Base-by-base conservation (phyloP, 2,113 vertebrate genomes). In the Anolis carolinensis region DNA sequence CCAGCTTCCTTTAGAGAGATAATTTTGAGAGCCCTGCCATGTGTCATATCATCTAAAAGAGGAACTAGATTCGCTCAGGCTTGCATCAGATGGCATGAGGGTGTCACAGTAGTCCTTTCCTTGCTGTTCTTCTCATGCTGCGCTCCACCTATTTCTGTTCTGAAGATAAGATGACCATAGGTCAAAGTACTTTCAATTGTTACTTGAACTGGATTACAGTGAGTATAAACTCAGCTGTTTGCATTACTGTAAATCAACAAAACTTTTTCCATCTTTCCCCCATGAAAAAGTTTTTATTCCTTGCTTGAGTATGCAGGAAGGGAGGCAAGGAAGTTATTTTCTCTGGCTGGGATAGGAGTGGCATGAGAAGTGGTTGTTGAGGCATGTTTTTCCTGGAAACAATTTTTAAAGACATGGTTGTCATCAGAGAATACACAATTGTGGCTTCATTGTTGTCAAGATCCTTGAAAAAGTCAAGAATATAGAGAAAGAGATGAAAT, bases 161-260 rank as follows among this genome's bases (percentile, higher is more conserved):
- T 13, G 39, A 34, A 67, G 78, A 81, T 81, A 52, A 78, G 83
- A 34, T 10, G 39, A 36, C 55, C 72, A 39, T 34, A 75, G 85
- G 79, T 73, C 79, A 81, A 86, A 81, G 85, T 75, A 67, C 85
- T 67, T 81, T 14, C 34, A 52, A 39, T 65, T 67, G 78, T 71
- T 67, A 71, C 62, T 65, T 48, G 85, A 81, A 36, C 21, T 14
- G 75, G 85, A 75, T 75, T 81, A 67, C 25, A 86, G 23, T 48
- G 30, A 20, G 39, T 55, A 34, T 30, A 50, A 34, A 8, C 70
- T 62, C 23, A 20, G 70, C 50, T 21, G 34, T 50, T 0, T 27
- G 32, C 20, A 20, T 79, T 48, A 75, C 63, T 10, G 14, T 81
- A 34, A 75, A 52, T 55, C 34, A n/a, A 74, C 39, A 39, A 67